phyloP scores from a whole-genome alignment of 2,113 vertebrate species.

The Seriola quinqueradiata region DNA sequence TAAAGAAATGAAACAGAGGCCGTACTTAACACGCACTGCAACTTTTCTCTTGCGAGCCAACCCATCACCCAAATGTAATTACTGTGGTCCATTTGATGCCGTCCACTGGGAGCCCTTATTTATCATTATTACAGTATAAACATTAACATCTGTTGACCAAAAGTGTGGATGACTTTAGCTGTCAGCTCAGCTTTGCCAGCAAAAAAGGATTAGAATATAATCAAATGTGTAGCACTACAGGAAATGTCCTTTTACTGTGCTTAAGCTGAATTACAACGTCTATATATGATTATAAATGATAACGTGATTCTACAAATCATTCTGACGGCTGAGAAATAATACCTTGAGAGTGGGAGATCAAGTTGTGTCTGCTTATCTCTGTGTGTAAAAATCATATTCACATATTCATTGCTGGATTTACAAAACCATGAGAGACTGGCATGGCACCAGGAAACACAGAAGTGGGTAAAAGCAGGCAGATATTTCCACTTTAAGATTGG shows the following conservation, averaged over 20 bases:
- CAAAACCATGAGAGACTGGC: background rate
- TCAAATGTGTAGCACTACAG: background rate
- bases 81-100: constrained; percentile 30
- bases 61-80: constrained; percentile 40
- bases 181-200: background rate
- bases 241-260: background rate
- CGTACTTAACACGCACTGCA: background rate
- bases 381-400: constrained; percentile 13
- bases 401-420: background rate
- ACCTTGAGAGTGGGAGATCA: constrained; percentile 3
- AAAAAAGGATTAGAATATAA: constrained; percentile 24
- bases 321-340: constrained; percentile 28
- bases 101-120: constrained; percentile 18
- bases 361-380: constrained; percentile 2
- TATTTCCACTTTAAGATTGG: background rate
- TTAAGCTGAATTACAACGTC: background rate
- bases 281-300: constrained; percentile 19
- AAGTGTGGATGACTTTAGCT: constrained; percentile 7
- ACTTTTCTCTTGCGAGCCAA: constrained; percentile 22
- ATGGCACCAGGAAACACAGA: background rate
- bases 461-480: background rate
- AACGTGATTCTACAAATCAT: constrained; percentile 48
- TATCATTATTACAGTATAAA: constrained; percentile 31
- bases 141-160: constrained; percentile 45
- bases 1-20: background rate